These are phyloP conservation scores for Phengaris arion DNA, from an alignment of 2,888 invertebrate species.

Conservation along the genomic window DNA sequence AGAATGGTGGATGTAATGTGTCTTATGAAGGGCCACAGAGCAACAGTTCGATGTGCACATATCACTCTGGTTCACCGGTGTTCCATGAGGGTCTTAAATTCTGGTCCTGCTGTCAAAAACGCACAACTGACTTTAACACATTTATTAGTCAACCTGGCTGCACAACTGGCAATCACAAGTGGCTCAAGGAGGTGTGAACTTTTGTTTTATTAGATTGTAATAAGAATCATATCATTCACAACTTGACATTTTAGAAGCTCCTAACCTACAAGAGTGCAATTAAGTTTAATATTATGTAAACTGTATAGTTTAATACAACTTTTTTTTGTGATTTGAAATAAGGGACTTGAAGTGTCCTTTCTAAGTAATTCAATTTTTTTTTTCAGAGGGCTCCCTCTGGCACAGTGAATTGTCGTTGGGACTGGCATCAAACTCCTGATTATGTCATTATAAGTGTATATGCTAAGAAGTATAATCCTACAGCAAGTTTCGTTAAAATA, in stretches of 20 bases:
- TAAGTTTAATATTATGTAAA: too few relatives aligned
- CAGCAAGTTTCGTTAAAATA: constrained; percentile 85
- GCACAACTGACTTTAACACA: constrained; percentile 94
- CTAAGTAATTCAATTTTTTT: constrained; percentile 29
- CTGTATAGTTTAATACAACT: too few relatives aligned
- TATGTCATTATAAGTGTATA: constrained; percentile 93
- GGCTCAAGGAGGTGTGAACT: constrained; percentile 84
- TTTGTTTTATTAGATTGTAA: background rate
- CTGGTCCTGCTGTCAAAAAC: constrained; percentile 97
- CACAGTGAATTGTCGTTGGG: constrained; percentile 88
- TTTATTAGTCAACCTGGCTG: constrained; percentile 97
- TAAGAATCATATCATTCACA: too few relatives aligned
- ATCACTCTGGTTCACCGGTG: constrained; percentile 94
- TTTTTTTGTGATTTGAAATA: too few relatives aligned
- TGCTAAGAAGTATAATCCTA: constrained; percentile 93
- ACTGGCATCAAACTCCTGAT: constrained; percentile 96
- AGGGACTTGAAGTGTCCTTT: too few relatives aligned
- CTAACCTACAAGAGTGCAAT: too few relatives aligned
- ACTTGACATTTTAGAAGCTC: too few relatives aligned
- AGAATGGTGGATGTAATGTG: constrained; percentile 89
- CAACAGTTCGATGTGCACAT: constrained; percentile 82
- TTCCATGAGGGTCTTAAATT: constrained; percentile 98
- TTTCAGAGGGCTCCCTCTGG: constrained; percentile 77
- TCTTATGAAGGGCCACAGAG: constrained; percentile 83
- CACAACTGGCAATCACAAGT: constrained; percentile 89